phyloP scores from a whole-genome alignment of 2,113 vertebrate genomes.

The Podilymbus podiceps region DNA sequence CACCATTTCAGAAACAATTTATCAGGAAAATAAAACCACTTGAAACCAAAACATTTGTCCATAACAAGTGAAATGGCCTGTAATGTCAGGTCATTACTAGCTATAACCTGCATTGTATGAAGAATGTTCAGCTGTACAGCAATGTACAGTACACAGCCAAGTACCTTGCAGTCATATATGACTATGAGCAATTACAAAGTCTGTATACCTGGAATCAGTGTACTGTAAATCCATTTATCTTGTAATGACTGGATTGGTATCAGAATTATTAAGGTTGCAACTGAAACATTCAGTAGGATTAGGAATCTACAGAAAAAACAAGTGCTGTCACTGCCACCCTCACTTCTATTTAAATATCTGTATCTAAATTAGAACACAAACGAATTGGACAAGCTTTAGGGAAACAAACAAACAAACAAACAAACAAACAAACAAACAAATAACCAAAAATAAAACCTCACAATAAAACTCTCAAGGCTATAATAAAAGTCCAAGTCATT shows the following conservation, averaged over 20 bases:
- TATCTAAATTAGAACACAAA: background rate
- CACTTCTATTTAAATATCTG: background rate
- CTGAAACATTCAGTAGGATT: background rate
- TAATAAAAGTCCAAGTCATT: background rate
- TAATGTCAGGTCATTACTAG: background rate
- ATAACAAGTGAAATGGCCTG: background rate
- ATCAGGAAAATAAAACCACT: background rate
- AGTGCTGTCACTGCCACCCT: background rate
- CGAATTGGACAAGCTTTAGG: background rate
- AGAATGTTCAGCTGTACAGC: background rate
- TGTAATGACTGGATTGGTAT: background rate
- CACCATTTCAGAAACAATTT: background rate
- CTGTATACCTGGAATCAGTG: background rate
- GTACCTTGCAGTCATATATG: background rate
- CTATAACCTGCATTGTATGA: background rate
- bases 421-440: too few species aligned
- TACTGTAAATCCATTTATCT: background rate
- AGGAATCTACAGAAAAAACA: background rate
- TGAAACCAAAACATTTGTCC: background rate
- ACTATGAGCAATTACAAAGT: background rate
- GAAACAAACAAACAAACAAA: background rate
- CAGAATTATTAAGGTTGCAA: background rate
- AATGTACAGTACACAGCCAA: background rate
- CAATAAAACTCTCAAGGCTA: background rate
- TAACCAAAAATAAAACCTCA: background rate